These are phyloP conservation scores for Suillia variegata DNA, from an alignment of 2,888 invertebrate genomes.

Conservation along the genomic window DNA sequence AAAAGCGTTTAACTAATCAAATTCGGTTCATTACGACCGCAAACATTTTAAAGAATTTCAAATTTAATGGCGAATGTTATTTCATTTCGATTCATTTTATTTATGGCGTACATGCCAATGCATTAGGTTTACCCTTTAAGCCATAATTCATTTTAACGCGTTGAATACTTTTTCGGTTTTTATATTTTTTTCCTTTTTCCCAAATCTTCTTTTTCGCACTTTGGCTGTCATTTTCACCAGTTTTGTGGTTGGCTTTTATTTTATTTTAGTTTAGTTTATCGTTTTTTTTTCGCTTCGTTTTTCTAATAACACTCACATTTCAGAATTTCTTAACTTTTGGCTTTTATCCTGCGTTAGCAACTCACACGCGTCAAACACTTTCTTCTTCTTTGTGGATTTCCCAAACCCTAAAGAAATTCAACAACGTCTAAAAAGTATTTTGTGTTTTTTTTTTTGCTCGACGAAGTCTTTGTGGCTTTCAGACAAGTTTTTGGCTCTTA, in stretches of 20 bases:
- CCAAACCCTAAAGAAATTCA: slow-evolving; percentile 2
- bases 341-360: slow-evolving; percentile 17
- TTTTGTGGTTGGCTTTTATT: neutral
- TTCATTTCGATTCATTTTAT: too few relatives aligned
- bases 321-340: slow-evolving; percentile 10
- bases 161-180: slow-evolving; percentile 14
- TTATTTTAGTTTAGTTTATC: slow-evolving; percentile 13
- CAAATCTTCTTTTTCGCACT: slow-evolving; percentile 14
- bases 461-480: neutral
- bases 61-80: too few relatives aligned
- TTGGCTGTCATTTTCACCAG: slow-evolving; percentile 13
- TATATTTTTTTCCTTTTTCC: too few relatives aligned
- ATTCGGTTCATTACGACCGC: too few relatives aligned
- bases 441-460: neutral
- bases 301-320: slow-evolving; percentile 13
- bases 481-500: neutral
- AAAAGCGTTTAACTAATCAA: neutral
- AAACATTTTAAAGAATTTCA: too few relatives aligned
- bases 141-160: slow-evolving; percentile 23
- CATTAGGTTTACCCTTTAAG: slow-evolving; percentile 1
- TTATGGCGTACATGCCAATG: too few relatives aligned
- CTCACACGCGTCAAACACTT: slow-evolving; percentile 15
- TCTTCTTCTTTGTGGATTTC: slow-evolving; percentile 18
- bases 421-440: neutral
- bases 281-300: neutral